phyloP scores from a whole-genome alignment of 2,888 invertebrate genomes.

The Hydroisotoma schaefferi region DNA sequence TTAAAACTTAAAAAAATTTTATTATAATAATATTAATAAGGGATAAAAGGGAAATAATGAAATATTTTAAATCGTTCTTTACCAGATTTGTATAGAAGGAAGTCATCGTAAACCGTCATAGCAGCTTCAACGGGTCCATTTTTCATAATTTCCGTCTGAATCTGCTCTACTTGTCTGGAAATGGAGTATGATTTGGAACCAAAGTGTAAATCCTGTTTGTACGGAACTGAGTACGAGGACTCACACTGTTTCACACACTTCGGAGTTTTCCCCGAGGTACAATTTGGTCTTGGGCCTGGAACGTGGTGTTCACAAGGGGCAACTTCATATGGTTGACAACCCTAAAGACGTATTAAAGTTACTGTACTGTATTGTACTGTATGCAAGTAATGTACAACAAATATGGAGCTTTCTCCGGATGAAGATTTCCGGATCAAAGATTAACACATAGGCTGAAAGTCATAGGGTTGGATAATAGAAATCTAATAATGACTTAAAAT shows the following conservation, averaged over 20 bases:
- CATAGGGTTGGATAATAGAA: not conserved
- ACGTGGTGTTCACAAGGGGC: constrained; percentile 86
- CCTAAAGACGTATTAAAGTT: constrained; percentile 53
- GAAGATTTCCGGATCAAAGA: not conserved
- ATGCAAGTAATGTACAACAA: not conserved
- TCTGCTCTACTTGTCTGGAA: constrained; percentile 21
- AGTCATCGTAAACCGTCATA: constrained; percentile 80
- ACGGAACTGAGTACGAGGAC: constrained; percentile 64
- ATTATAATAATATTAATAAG: not conserved
- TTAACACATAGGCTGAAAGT: not conserved
- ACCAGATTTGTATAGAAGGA: constrained; percentile 73
- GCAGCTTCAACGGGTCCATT: constrained; percentile 87
- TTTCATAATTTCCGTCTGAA: constrained; percentile 69
- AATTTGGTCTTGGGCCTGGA: constrained; percentile 76
- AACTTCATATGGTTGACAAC: constrained; percentile 82
- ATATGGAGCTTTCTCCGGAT: not conserved
- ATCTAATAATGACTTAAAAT: not conserved
- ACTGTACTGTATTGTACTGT: not conserved
- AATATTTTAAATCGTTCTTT: constrained; percentile 52
- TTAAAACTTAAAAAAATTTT: not conserved
- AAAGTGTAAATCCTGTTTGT: constrained; percentile 69
- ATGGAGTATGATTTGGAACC: constrained; percentile 56
- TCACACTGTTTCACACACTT: constrained; percentile 69
- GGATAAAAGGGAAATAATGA: not conserved
- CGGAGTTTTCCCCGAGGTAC: constrained; percentile 68